Evolutionary conservation across 2,113 vertebrate genomes (phyloP).

Genomic region (Fregetta grallaria): DNA sequence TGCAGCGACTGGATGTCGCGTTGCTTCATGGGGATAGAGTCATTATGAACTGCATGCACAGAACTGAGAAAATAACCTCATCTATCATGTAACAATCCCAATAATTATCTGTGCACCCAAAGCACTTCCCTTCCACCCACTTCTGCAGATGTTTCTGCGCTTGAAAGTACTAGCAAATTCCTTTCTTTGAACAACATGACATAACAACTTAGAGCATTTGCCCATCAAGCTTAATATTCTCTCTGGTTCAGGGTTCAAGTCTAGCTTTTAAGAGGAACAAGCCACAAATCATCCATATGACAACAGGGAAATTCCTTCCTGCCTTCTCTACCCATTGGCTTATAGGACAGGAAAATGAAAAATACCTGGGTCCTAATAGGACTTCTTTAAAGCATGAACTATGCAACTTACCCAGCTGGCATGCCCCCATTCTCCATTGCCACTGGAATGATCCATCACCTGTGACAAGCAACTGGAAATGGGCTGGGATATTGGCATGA

Average conservation of each 20-base stretch:
- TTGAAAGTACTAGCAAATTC: neutral
- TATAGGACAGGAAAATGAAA: neutral
- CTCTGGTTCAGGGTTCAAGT: neutral
- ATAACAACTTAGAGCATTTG: neutral
- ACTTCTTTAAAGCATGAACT: neutral
- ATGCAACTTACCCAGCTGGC: neutral
- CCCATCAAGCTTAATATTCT: neutral
- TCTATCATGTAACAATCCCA: neutral
- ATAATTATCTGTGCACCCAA: constrained; percentile 10
- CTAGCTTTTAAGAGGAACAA: neutral
- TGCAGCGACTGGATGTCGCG: neutral
- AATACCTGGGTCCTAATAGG: neutral
- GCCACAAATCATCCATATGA: neutral
- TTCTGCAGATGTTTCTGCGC: constrained; percentile 10
- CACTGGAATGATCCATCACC: neutral
- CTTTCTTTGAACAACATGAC: neutral
- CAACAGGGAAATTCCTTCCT: neutral
- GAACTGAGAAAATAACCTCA: neutral
- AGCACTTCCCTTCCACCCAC: constrained; percentile 8
- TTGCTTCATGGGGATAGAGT: neutral
- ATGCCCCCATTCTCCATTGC: neutral
- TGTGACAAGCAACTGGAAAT: neutral
- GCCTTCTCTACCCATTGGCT: neutral
- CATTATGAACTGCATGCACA: neutral
- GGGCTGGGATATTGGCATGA: neutral